Evolutionary conservation across 2,797 vertebrate species (phyloP), one percentile per base, ranked within the genome.

Genomic region (Pempheris klunzingeri): DNA sequence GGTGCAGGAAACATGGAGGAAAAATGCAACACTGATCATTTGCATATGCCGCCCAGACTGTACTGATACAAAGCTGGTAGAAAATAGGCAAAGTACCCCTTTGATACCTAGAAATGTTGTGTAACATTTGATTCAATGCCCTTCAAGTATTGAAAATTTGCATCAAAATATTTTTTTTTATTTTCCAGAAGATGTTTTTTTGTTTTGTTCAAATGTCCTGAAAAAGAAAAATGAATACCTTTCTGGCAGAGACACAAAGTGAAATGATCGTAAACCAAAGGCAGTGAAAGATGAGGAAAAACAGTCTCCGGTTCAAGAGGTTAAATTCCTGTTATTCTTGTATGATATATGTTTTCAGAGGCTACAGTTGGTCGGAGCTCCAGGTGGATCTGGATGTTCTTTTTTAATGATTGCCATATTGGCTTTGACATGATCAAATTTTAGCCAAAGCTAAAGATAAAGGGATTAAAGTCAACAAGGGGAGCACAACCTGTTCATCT

Each of bases 351-450:
- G 15, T 46, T 65, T 17, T 60, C 14, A 61, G 47, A 46, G 22
- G 7, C 20, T 39, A 4, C 4, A 43, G 26, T 43, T 59, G 1
- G 12, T 38, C 54, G 46, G 12, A 71, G 22, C 60, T 74, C 30
- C 8, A 44, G 64, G 13, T 46, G 17, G 44, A 63, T 61, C 57
- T 75, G 46, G 28, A 68, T 54, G 41, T 53, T 47, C n/a, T 55
- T 66, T 15, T 30, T 44, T 24, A 11, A 4, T 7, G 53, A 43
- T 34, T 43, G n/a, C 54, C 46, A 77, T 59, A 54, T 81, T 49
- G 34, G 28, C 64, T 26, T 43, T 54, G 60, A 77, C 43, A 34
- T 71, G 32, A 61, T 69, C 30, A 20, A 3, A 70, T 72, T 60
- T 64, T 5, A 38, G 24, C 59, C 28, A 58, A 43, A 46, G 50